Evolutionary conservation across 2,888 invertebrate genomes (phyloP).

Genomic region (Leptinotarsa tumamoca): DNA sequence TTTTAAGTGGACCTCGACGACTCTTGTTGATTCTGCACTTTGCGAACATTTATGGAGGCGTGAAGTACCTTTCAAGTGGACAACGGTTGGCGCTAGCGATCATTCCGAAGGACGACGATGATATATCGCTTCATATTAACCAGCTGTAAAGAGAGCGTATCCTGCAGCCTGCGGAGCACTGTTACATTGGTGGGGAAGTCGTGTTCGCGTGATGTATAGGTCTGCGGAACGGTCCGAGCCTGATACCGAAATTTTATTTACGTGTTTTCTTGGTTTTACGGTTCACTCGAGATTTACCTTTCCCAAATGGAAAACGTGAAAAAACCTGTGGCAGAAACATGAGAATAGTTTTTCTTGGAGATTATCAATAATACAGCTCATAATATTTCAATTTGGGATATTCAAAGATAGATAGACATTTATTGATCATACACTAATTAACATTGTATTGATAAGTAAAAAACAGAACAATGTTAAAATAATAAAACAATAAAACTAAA

Average conservation of each 20-base stretch:
- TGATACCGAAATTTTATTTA: slow-evolving; percentile 21
- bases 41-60: slow-evolving; percentile 50
- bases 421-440: too few relatives aligned
- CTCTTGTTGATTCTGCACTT: slow-evolving; percentile 54
- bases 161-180: slow-evolving; percentile 21
- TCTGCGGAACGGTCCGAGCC: slow-evolving; percentile 14
- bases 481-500: too few relatives aligned
- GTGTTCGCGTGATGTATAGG: slow-evolving; percentile 13
- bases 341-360: not conserved
- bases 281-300: slow-evolving; percentile 1
- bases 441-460: too few relatives aligned
- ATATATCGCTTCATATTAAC: slow-evolving; percentile 49
- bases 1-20: slow-evolving; percentile 28
- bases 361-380: not conserved
- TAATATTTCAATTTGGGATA: not conserved
- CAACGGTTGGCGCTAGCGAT: slow-evolving; percentile 47
- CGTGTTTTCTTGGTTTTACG: slow-evolving; percentile 19
- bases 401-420: too few relatives aligned
- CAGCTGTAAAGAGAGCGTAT: slow-evolving; percentile 26
- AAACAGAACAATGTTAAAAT: too few relatives aligned
- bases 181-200: slow-evolving; percentile 20
- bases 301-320: not conserved
- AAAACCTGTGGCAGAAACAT: not conserved
- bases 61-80: slow-evolving; percentile 47
- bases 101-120: slow-evolving; percentile 38